Evolutionary conservation across 1,140 invertebrate species (phyloP).

Genomic region (Micrasema minimum): DNA sequence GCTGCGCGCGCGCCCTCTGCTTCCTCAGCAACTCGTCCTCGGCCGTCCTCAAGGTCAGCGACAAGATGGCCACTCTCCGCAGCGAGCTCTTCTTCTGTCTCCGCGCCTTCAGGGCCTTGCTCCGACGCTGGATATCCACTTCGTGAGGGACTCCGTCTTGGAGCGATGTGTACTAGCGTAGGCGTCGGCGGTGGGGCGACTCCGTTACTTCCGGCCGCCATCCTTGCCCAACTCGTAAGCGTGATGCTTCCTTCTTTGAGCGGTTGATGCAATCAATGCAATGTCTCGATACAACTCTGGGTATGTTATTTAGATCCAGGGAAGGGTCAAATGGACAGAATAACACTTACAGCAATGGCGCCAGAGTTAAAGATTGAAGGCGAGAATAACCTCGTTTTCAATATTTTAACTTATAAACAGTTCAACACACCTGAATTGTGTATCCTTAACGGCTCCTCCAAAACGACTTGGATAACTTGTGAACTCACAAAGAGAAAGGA

Average conservation of each 20-base stretch:
- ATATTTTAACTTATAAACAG: slow-evolving; percentile 34
- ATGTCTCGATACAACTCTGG: not conserved
- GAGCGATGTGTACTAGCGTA: slow-evolving; percentile 17
- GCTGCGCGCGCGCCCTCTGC: slow-evolving; percentile 41
- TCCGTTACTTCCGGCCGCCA: slow-evolving; percentile 9
- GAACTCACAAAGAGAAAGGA: slow-evolving; percentile 6
- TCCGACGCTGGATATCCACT: slow-evolving; percentile 48
- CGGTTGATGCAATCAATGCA: slow-evolving; percentile 4
- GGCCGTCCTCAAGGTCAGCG: slow-evolving; percentile 30
- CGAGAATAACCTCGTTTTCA: slow-evolving; percentile 17
- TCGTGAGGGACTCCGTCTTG: slow-evolving; percentile 42
- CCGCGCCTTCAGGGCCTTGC: slow-evolving; percentile 29
- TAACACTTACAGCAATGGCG: not conserved
- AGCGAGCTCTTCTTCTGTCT: slow-evolving; percentile 36
- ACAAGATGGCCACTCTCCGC: slow-evolving; percentile 40
- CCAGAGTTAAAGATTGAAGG: slow-evolving; percentile 33
- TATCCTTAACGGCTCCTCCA: slow-evolving; percentile 34
- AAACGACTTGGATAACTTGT: slow-evolving; percentile 19
- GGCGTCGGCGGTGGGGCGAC: slow-evolving; percentile 2
- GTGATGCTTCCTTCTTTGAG: not conserved
- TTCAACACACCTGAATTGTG: slow-evolving; percentile 44
- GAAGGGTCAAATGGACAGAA: not conserved
- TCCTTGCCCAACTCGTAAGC: not conserved
- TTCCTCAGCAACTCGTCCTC: slow-evolving; percentile 44
- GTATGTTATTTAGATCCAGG: not conserved